Evolutionary conservation across 2,888 invertebrate genomes (phyloP).

Genomic region (Mythimna impura): DNA sequence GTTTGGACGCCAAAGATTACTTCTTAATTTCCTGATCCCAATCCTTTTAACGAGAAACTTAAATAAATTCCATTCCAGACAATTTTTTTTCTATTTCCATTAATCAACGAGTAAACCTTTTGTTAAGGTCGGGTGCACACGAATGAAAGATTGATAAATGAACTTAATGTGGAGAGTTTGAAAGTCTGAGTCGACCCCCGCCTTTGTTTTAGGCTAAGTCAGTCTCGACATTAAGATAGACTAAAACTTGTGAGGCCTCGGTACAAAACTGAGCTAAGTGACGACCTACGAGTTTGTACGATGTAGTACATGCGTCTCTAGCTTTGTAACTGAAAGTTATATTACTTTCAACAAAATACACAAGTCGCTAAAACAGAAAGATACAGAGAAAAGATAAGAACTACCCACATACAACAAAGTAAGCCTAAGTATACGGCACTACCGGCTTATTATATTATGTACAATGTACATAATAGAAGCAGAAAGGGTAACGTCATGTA

Average conservation of each 20-base stretch:
- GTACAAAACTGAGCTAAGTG: constrained; percentile 36
- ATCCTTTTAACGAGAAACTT: constrained; percentile 24
- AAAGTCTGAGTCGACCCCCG: constrained; percentile 52
- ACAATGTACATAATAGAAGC: constrained; percentile 27
- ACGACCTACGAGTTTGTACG: constrained; percentile 7
- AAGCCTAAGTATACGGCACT: constrained; percentile 11
- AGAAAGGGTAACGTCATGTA: constrained; percentile 31
- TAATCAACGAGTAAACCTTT: constrained; percentile 63
- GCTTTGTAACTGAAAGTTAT: constrained; percentile 10
- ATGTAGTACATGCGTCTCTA: constrained; percentile 21
- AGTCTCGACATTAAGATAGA: constrained; percentile 58
- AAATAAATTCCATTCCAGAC: constrained; percentile 17
- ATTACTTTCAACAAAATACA: not conserved
- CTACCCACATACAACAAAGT: constrained; percentile 6
- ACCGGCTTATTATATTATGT: constrained; percentile 33
- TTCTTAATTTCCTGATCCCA: constrained; percentile 28
- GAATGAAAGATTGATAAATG: constrained; percentile 69
- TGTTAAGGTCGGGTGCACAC: constrained; percentile 51
- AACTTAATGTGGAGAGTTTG: constrained; percentile 63
- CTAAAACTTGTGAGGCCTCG: constrained; percentile 56
- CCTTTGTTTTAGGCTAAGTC: constrained; percentile 65
- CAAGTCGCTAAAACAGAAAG: constrained; percentile 14
- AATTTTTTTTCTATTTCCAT: constrained; percentile 51
- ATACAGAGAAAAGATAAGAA: constrained; percentile 15
- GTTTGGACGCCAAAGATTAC: constrained; percentile 18